These are phyloP conservation scores for Drosophila tropicalis DNA, from an alignment of 1,140 invertebrate genomes.

Conservation along the genomic window DNA sequence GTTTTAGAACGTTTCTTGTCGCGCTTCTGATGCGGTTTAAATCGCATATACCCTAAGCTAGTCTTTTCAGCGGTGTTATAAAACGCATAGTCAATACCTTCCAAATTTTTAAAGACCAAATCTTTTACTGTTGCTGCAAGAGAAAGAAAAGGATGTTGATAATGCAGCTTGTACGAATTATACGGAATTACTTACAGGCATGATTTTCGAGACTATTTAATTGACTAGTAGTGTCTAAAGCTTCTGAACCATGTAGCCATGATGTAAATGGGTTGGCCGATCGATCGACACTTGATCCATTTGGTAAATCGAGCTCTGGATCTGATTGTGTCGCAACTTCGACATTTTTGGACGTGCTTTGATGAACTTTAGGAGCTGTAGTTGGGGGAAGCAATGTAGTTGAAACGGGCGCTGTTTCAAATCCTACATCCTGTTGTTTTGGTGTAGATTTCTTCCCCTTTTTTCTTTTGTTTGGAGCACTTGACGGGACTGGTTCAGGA, in stretches of 20 bases:
- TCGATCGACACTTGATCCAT: background rate
- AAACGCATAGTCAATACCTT: conserved; percentile 64
- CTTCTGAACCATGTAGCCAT: background rate
- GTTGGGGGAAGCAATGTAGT: too few species aligned
- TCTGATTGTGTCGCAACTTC: background rate
- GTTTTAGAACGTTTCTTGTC: conserved; percentile 37
- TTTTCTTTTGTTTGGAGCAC: background rate
- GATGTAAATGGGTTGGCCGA: background rate
- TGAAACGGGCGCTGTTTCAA: background rate
- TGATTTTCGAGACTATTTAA: background rate
- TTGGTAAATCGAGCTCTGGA: background rate
- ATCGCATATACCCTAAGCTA: conserved; percentile 61
- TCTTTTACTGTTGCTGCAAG: conserved; percentile 37
- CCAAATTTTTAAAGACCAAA: conserved; percentile 42
- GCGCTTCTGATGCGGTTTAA: conserved; percentile 52
- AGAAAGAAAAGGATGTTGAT: background rate
- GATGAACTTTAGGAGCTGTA: too few species aligned
- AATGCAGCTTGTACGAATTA: background rate
- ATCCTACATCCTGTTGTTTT: background rate
- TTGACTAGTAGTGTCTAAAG: background rate
- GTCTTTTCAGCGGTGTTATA: conserved; percentile 49
- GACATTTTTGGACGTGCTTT: background rate
- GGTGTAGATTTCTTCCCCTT: background rate
- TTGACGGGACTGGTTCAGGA: background rate
- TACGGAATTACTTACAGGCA: background rate